Evolutionary conservation across 2,113 vertebrate genomes (phyloP).

Genomic region (Boulengeromyrus knoepffleri): DNA sequence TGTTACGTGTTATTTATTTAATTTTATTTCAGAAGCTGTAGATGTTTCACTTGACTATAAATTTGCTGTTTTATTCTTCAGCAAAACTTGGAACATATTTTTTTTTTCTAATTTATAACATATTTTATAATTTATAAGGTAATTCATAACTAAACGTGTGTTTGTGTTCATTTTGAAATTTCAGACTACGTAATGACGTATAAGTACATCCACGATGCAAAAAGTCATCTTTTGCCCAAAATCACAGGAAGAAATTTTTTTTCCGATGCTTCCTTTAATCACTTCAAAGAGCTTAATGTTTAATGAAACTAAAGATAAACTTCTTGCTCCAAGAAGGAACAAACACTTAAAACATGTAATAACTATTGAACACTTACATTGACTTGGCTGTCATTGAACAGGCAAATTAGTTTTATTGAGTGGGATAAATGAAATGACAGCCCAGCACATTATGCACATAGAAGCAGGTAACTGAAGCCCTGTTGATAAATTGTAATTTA

Average conservation of each 20-base stretch:
- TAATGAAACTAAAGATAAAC: neutral
- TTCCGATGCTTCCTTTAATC: neutral
- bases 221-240: neutral
- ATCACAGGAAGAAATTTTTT: neutral
- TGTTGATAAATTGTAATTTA: neutral
- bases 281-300: neutral
- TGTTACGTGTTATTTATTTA: neutral
- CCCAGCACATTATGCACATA: neutral
- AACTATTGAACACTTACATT: neutral
- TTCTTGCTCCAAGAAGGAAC: neutral
- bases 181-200: neutral
- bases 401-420: neutral
- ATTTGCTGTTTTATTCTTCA: neutral
- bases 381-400: neutral
- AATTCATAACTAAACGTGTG: no score
- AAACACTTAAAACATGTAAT: neutral
- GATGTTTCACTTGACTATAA: neutral
- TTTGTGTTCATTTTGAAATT: neutral
- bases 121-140: neutral
- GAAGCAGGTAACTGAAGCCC: neutral
- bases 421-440: neutral
- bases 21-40: neutral
- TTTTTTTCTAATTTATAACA: neutral
- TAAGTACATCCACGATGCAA: neutral
- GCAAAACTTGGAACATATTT: neutral